Conservation (phyloP, 2,888 invertebrate genomes). For the Chironomus riparius region DNA sequence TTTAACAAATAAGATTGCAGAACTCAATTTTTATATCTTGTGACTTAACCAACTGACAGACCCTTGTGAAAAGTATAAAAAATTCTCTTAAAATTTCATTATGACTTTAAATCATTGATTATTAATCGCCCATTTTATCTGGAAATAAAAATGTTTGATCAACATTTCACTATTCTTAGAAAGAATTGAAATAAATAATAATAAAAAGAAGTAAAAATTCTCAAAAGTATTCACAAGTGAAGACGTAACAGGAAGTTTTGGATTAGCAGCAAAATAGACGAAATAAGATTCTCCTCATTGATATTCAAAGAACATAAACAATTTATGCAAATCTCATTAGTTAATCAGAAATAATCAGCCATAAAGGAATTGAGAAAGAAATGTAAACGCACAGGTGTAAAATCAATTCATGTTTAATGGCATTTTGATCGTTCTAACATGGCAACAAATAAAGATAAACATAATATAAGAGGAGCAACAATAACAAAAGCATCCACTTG, state of each 20-base stretch:
- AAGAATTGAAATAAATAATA: background rate
- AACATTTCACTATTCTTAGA: background rate
- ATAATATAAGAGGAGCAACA: background rate
- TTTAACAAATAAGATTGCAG: background rate
- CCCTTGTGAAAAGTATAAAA: background rate
- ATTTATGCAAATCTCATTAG: constrained; percentile 20
- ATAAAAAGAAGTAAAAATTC: background rate
- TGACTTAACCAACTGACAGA: too few species aligned
- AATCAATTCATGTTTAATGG: constrained; percentile 8
- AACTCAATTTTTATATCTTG: background rate
- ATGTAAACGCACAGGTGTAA: background rate
- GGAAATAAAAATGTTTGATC: background rate
- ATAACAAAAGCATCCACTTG: background rate
- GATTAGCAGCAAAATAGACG: background rate
- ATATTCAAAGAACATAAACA: constrained; percentile 13
- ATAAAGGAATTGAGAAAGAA: background rate
- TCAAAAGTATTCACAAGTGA: background rate
- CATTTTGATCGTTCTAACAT: background rate
- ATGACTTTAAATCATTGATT: background rate
- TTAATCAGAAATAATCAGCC: background rate
- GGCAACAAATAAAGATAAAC: background rate
- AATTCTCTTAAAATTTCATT: background rate
- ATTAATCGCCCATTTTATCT: background rate
- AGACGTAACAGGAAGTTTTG: constrained; percentile 8
- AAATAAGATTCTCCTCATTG: background rate